Base-by-base conservation (phyloP, 2,797 vertebrate genomes). In the Prunella strophiata region DNA sequence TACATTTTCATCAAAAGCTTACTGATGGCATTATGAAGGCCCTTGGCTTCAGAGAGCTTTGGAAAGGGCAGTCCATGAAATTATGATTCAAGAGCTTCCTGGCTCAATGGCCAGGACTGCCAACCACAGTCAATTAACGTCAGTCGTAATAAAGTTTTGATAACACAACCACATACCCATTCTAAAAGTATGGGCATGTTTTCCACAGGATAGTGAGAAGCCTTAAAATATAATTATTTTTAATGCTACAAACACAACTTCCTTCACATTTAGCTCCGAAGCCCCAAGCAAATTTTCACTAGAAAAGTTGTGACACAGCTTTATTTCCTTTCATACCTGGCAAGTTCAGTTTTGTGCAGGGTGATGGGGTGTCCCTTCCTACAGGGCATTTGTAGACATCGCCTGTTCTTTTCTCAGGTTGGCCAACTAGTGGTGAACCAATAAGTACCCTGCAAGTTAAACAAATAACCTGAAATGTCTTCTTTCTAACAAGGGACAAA, bases 301-400 rank as follows among this genome's bases (percentile, higher is more conserved):
- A 15, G 11, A 75, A 45, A 82, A 89, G 63, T 5, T 2, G 4
- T 58, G 52, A 40, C 55, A 78, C 6, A 43, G n/a, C 34, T 97
- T 54, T 67, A n/a, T 80, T 96, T 85, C 78, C 51, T 93, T 94
- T 96, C 98, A 97, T 98, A 99, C 99, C 98, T 92, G 99, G 98
- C 55, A 99, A 96, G 18, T 99, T 98, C 94, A 99, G 97, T 96
- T 99, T 99, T 80, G 98, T 76, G 67, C 99, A 99, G 48, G 91
- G 93, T 16, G 95, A 98, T 58, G 98, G 96, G 78, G 70, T 66
- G 40, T 83, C 95, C 58, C 57, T 98, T 45, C 98, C 98, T 40
- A 99, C 98, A 7, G 98, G 98, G 91, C 99, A 99, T 97, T 99
- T 99, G 96, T 99, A 99, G 67, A 99, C 99, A 70, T 99, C 99